Evolutionary conservation across 2,113 vertebrate genomes (phyloP).

Genomic region (Equus przewalskii): DNA sequence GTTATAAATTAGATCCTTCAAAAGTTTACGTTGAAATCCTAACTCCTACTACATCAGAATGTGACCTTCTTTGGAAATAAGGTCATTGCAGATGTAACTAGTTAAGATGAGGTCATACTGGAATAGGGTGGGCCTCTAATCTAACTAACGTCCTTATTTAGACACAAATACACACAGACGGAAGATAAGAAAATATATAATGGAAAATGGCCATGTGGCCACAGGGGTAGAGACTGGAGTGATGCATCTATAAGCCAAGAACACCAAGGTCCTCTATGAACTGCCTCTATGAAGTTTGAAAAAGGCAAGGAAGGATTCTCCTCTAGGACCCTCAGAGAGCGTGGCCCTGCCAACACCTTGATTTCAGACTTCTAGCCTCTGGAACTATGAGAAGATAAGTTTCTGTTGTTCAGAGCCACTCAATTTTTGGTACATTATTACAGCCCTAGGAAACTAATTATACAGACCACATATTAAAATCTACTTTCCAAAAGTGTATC

Average conservation of each 20-base stretch:
- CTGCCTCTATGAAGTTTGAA: background rate
- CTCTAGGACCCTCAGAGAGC: background rate
- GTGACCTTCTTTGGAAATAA: background rate
- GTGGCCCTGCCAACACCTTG: background rate
- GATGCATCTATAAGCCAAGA: background rate
- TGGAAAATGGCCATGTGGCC: background rate
- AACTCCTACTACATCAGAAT: background rate
- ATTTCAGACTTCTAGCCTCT: background rate
- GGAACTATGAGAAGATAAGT: background rate
- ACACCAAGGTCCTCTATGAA: background rate
- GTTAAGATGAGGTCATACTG: background rate
- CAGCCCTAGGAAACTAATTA: background rate
- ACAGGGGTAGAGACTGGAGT: background rate
- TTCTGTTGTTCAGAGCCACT: background rate
- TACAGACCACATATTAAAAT: background rate
- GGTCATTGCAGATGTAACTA: background rate
- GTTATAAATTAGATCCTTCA: background rate
- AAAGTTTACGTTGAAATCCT: background rate
- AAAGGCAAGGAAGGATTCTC: background rate
- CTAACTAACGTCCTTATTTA: background rate
- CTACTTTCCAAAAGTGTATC: background rate
- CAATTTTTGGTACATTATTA: background rate
- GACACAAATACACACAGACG: background rate
- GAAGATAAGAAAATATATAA: background rate
- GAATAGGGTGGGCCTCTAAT: background rate